Percentiles rank a stretch among this genome's conserved stretches.
These are phyloP conservation scores for Ectropis crepuscularia DNA, from an alignment of 2,888 invertebrate species.

Conservation along the genomic window DNA sequence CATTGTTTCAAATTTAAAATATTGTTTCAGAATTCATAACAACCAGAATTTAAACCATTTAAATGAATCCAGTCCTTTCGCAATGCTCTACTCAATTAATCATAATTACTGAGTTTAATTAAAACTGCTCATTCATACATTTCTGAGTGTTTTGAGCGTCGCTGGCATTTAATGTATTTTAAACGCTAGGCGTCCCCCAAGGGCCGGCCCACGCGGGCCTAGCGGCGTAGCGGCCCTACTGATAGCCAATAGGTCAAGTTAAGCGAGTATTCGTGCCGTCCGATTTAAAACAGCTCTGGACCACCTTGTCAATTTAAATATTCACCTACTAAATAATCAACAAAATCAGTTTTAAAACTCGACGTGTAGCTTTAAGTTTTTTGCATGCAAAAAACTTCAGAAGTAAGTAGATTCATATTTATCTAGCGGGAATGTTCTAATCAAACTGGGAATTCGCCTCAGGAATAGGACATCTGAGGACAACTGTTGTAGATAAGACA, in stretches of 20 bases:
- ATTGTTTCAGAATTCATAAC: too few species aligned
- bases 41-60: too few species aligned
- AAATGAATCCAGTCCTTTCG: too few species aligned
- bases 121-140: slow-evolving; percentile 3
- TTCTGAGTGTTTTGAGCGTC: slow-evolving; percentile 5
- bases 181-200: slow-evolving; percentile 21
- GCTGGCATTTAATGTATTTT: slow-evolving; percentile 23
- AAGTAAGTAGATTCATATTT: too few species aligned
- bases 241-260: slow-evolving; percentile 46
- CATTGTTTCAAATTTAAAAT: too few species aligned
- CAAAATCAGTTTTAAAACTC: too few species aligned
- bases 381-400: too few species aligned
- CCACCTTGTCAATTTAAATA: slow-evolving; percentile 11
- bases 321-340: not conserved
- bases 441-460: too few species aligned
- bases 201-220: slow-evolving; percentile 34
- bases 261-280: slow-evolving; percentile 24
- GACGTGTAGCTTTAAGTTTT: not conserved
- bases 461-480: too few species aligned
- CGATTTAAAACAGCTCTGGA: not conserved
- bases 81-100: not conserved
- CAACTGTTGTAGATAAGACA: too few species aligned
- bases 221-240: slow-evolving; percentile 36
- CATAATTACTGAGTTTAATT: not conserved
- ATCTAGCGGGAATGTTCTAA: too few species aligned